Conservation (phyloP, 2,797 vertebrate species). For the Capromys pilorides region DNA sequence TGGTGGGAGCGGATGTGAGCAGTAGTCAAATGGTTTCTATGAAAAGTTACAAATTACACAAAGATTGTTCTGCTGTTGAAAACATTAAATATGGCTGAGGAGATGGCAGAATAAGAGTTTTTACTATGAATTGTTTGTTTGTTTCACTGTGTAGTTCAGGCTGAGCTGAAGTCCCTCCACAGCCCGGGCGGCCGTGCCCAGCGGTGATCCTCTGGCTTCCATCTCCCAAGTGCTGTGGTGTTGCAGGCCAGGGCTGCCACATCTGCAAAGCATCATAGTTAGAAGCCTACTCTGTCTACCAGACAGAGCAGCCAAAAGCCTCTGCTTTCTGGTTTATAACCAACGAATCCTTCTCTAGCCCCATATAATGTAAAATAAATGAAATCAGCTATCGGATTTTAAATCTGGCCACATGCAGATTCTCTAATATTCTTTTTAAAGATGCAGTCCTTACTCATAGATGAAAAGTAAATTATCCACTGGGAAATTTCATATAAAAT, state of each 20-base stretch:
- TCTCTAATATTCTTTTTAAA: neutral
- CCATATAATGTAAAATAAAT: neutral
- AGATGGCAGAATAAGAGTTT: neutral
- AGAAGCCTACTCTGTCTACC: constrained; percentile 8
- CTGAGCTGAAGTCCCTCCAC: neutral
- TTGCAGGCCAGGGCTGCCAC: neutral
- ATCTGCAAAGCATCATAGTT: neutral
- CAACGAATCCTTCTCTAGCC: neutral
- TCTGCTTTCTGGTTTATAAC: neutral
- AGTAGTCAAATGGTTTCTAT: neutral
- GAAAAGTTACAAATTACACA: neutral
- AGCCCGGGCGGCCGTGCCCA: no score
- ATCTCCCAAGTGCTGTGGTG: neutral
- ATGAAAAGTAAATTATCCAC: constrained; percentile 11
- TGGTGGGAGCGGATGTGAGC: neutral
- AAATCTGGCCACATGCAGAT: constrained; percentile 6
- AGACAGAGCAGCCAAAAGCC: neutral
- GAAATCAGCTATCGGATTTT: constrained; percentile 24
- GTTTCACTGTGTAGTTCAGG: neutral
- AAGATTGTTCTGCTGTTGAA: neutral
- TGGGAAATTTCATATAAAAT: constrained; percentile 9
- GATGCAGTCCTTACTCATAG: neutral
- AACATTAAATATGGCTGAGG: neutral
- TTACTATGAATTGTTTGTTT: neutral
- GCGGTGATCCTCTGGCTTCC: neutral